These are phyloP conservation scores for Parelbella ahira DNA, from an alignment of 2,888 invertebrate genomes.

Conservation along the genomic window DNA sequence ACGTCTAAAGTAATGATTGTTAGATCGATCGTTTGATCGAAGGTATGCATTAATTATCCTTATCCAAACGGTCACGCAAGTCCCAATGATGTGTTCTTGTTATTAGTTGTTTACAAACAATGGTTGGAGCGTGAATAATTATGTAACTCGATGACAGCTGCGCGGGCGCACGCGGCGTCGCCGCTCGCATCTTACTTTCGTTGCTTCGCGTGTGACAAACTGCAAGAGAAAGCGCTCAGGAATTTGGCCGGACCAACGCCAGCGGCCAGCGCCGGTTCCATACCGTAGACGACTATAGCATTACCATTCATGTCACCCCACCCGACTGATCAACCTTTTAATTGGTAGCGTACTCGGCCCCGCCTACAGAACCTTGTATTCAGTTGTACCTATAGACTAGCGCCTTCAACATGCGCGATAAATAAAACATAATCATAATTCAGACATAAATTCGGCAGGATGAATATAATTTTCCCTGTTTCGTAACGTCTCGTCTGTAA, in stretches of 20 bases:
- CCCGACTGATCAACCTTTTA: neutral
- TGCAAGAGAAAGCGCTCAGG: slow-evolving; percentile 75
- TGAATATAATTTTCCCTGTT: too few species aligned
- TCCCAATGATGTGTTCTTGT: slow-evolving; percentile 48
- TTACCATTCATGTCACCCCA: slow-evolving; percentile 2
- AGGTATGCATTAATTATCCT: slow-evolving; percentile 35
- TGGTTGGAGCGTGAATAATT: slow-evolving; percentile 70
- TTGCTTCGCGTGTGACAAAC: slow-evolving; percentile 54
- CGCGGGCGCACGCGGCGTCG: slow-evolving; percentile 43
- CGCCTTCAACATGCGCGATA: too few species aligned
- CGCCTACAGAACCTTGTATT: neutral
- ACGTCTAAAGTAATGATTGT: slow-evolving; percentile 20
- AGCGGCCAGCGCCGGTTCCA: slow-evolving; percentile 19
- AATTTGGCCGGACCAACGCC: slow-evolving; percentile 57
- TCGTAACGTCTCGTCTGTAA: too few species aligned
- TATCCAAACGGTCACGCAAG: slow-evolving; percentile 66
- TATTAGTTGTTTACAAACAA: slow-evolving; percentile 76
- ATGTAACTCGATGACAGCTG: slow-evolving; percentile 73
- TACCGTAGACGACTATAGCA: neutral
- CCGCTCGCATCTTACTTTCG: slow-evolving; percentile 74
- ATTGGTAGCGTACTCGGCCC: slow-evolving; percentile 1
- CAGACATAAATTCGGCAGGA: too few species aligned
- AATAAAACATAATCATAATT: too few species aligned
- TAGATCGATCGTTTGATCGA: slow-evolving; percentile 13
- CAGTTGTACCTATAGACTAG: too few species aligned